Conservation (phyloP, 2,888 invertebrate genomes). For the Cheilosia urbana region DNA sequence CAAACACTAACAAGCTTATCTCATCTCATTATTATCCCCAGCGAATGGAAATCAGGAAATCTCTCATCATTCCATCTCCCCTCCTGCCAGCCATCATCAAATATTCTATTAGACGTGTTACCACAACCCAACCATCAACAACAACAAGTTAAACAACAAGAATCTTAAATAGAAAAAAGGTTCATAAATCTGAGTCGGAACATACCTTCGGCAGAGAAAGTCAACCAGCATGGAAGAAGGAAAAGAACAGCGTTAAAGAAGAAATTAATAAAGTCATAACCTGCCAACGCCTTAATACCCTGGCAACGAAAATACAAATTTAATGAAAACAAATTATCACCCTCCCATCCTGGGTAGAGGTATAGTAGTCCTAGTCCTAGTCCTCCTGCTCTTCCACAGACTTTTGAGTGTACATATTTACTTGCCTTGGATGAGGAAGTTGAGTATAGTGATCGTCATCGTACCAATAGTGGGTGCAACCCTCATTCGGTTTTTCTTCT, state of each 20-base stretch:
- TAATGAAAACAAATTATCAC: conserved; percentile 77
- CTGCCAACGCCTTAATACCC: conserved; percentile 77
- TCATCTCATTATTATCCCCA: conserved; percentile 59
- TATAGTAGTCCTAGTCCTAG: background rate
- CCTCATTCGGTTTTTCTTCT: conserved; percentile 43
- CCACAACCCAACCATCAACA: conserved; percentile 15
- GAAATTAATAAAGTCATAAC: conserved; percentile 78
- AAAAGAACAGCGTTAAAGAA: conserved; percentile 68
- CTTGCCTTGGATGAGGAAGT: conserved; percentile 25
- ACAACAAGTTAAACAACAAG: conserved; percentile 49
- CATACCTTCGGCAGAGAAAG: background rate
- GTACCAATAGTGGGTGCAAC: conserved; percentile 58
- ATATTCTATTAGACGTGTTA: conserved; percentile 52
- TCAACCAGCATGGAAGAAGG: background rate
- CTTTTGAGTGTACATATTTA: conserved; percentile 62
- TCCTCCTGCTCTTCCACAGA: conserved; percentile 32
- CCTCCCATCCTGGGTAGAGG: conserved; percentile 48
- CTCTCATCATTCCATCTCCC: conserved; percentile 55
- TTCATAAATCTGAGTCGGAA: conserved; percentile 70
- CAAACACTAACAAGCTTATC: conserved; percentile 66
- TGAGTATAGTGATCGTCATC: conserved; percentile 61
- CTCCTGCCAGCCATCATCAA: conserved; percentile 23
- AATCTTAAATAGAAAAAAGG: conserved; percentile 74
- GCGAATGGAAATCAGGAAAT: conserved; percentile 58
- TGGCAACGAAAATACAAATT: conserved; percentile 76